Percentiles rank a stretch among this genome's conserved stretches.
Conservation (phyloP, 2,113 vertebrate species). For the Crotophaga sulcirostris region DNA sequence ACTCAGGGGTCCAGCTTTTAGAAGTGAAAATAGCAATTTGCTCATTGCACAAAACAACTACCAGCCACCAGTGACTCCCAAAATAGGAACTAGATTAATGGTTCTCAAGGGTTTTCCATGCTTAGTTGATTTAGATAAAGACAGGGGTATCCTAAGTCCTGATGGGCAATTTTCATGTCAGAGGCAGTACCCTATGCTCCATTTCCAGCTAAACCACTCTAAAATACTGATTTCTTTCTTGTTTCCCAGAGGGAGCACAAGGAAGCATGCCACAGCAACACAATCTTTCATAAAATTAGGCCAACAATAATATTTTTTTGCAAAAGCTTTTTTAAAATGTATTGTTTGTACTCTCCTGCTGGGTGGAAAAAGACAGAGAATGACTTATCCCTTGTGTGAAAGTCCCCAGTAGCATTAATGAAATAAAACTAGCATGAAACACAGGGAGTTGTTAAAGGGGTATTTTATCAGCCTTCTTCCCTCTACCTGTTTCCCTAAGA, state of each 20-base stretch:
- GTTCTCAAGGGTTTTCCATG: not conserved
- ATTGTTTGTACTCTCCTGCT: constrained; percentile 4
- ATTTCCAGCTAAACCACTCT: not conserved
- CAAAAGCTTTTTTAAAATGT: constrained; percentile 16
- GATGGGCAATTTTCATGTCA: not conserved
- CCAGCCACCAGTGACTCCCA: not conserved
- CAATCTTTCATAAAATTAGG: constrained; percentile 27
- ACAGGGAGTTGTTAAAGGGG: not conserved
- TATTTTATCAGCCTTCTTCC: not conserved
- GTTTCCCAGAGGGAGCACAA: constrained; percentile 5
- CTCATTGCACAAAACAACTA: not conserved
- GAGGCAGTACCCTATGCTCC: not conserved
- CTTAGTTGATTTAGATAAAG: not conserved
- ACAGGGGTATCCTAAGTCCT: not conserved
- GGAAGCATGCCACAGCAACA: not conserved
- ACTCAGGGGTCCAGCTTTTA: not conserved
- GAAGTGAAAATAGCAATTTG: not conserved
- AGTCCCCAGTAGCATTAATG: not conserved
- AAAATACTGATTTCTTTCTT: not conserved
- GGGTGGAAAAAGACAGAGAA: constrained; percentile 24
- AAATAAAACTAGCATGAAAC: constrained; percentile 26
- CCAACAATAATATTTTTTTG: constrained; percentile 45
- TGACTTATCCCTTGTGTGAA: not conserved
- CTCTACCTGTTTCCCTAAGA: constrained; percentile 3
- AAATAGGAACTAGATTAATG: not conserved